phyloP scores from a whole-genome alignment of 2,888 invertebrate genomes.

The Cosmia pyralina region DNA sequence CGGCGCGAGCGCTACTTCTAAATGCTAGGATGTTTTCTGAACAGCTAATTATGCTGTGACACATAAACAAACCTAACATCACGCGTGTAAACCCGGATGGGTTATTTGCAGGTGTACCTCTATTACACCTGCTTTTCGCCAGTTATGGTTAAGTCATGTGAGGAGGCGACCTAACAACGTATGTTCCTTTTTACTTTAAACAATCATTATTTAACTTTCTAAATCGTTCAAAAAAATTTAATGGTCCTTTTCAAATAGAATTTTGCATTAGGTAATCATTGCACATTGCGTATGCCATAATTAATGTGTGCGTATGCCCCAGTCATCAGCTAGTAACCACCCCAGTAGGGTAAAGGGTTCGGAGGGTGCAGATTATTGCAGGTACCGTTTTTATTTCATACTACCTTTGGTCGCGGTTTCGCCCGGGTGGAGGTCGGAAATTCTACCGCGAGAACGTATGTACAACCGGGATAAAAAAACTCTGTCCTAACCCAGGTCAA shows the following conservation, averaged over 20 bases:
- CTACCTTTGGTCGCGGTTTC: neutral
- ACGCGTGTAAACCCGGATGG: too few species aligned
- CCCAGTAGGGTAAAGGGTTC: neutral
- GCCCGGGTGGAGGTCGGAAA: too few species aligned
- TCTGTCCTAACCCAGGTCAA: too few species aligned
- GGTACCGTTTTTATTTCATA: slow-evolving; percentile 11
- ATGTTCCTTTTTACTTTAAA: neutral
- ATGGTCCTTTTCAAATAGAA: slow-evolving; percentile 1
- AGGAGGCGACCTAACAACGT: too few species aligned
- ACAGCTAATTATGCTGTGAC: too few species aligned
- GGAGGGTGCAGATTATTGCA: slow-evolving; percentile 23
- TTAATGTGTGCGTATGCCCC: slow-evolving; percentile 25
- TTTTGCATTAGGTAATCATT: slow-evolving; percentile 16
- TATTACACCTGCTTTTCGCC: too few species aligned
- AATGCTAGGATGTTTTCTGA: too few species aligned
- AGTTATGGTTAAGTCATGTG: too few species aligned
- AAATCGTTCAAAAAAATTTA: neutral
- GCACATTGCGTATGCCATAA: slow-evolving; percentile 26
- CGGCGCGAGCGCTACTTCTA: too few species aligned
- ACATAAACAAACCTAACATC: neutral
- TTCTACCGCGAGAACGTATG: neutral
- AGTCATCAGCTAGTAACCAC: slow-evolving; percentile 12
- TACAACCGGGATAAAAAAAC: neutral
- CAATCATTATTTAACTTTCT: neutral
- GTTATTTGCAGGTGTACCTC: neutral